Evolutionary conservation across 2,113 vertebrate genomes (phyloP).

Genomic region (Triplophysa tibetana): DNA sequence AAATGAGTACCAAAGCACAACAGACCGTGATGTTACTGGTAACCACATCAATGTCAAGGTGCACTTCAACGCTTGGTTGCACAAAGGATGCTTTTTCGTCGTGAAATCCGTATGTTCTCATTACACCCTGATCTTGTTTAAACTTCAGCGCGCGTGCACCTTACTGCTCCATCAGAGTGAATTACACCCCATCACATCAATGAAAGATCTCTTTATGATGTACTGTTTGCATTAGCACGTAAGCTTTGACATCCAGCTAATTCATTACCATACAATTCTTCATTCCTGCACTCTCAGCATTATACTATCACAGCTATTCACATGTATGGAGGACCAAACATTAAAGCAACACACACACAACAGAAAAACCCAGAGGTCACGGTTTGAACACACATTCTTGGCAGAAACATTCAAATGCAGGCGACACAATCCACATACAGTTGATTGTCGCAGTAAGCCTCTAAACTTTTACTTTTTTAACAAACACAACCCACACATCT

Average conservation of each 20-base stretch:
- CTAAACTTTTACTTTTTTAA: not conserved
- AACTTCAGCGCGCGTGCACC: too few species aligned
- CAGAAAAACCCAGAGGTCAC: not conserved
- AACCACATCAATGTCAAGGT: too few species aligned
- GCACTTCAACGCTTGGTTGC: too few species aligned
- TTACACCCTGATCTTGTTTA: too few species aligned
- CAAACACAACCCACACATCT: not conserved
- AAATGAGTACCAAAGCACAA: too few species aligned
- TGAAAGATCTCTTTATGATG: not conserved
- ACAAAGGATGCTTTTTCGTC: too few species aligned
- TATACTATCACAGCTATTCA: constrained; percentile 11
- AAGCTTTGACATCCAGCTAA: not conserved
- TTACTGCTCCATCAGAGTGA: too few species aligned
- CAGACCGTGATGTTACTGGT: too few species aligned
- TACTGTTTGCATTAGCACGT: not conserved
- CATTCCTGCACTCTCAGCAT: constrained; percentile 18
- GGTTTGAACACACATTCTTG: not conserved
- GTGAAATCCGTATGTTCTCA: too few species aligned
- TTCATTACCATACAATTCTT: constrained; percentile 3
- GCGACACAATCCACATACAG: not conserved
- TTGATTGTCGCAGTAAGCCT: not conserved
- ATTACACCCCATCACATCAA: too few species aligned
- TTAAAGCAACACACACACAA: not conserved
- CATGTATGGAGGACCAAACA: constrained; percentile 5
- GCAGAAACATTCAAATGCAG: not conserved